Base-by-base conservation (phyloP, 2,888 invertebrate species). In the Dastarcus helophoroides region DNA sequence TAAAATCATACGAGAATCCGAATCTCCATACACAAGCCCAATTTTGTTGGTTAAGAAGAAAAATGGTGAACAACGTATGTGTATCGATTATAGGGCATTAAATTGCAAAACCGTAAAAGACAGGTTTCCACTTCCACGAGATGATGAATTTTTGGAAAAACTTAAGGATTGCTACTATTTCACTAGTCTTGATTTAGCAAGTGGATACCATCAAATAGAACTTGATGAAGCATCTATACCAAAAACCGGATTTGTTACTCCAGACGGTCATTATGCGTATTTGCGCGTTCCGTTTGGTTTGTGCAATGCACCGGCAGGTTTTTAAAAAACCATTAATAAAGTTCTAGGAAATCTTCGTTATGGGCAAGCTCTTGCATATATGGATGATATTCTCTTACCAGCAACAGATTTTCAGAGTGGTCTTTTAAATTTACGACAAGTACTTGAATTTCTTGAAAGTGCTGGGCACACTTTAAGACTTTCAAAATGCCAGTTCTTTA, bases 51-150 rank as follows among this genome's bases (percentile, higher is more conserved):
- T 43, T 8, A 35, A 34, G 19, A 39, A 42, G 15, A 42, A 43
- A 26, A 46, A 39, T 22, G 48, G 48, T 3, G 41, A 43, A 27
- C 4, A 31, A 2, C 22, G 50, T 10, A 29, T 54, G 35, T 46
- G 44, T 23, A 42, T 52, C 1, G 51, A 50, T 32, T 58, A 45
- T 26, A 29, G 53, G 3, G 33, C 31, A 13, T 29, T 59, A 3
- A 61, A 59, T 37, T 14, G 29, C 1, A 40, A 42, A 8, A 58
- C 53, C 1, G 36, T 47, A 1, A 48, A 51, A 3, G 51, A 57
- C 27, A 17, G 43, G 3, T 54, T 46, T 33, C 53, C 54, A 0
- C 27, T 57, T 2, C 52, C 53, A 2, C 39, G 45, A n/a, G 46
- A 55, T 3, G 45, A 51, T 9, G 56, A 58, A 22, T 40, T 42